phyloP scores from a whole-genome alignment of 2,797 vertebrate genomes.

The Ciconia nigra region DNA sequence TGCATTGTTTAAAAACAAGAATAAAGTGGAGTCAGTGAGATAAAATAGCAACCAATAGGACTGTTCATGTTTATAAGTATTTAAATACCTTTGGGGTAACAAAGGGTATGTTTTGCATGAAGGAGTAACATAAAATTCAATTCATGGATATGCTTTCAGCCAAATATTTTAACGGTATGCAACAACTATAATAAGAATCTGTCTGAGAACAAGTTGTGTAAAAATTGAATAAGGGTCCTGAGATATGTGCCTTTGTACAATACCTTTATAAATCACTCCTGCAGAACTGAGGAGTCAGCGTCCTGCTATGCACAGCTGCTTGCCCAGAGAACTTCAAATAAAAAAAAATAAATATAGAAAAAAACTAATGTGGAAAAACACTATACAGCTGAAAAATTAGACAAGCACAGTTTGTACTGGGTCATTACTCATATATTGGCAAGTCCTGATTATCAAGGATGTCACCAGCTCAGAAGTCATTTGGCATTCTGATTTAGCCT shows the following conservation, averaged over 20 bases:
- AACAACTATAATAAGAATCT: background rate
- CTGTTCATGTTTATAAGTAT: background rate
- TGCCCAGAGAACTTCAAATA: constrained; percentile 11
- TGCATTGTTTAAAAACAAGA: background rate
- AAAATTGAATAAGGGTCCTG: background rate
- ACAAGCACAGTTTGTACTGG: background rate
- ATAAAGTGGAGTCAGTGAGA: background rate
- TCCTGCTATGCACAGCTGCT: constrained; percentile 47
- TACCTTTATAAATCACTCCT: constrained; percentile 52
- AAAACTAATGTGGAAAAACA: background rate
- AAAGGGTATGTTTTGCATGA: background rate
- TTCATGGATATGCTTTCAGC: background rate
- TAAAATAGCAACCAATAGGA: background rate
- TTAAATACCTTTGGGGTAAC: background rate
- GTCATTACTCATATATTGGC: constrained; percentile 28
- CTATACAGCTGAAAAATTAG: background rate
- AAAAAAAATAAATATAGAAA: background rate
- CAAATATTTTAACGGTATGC: background rate
- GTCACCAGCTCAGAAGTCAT: background rate
- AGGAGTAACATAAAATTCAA: background rate
- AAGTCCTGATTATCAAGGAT: background rate
- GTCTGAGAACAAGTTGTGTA: background rate
- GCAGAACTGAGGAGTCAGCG: background rate
- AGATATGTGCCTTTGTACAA: background rate
- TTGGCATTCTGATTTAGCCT: background rate